Base-by-base conservation (phyloP, 2,888 invertebrate genomes). In the Tethea ocularis region DNA sequence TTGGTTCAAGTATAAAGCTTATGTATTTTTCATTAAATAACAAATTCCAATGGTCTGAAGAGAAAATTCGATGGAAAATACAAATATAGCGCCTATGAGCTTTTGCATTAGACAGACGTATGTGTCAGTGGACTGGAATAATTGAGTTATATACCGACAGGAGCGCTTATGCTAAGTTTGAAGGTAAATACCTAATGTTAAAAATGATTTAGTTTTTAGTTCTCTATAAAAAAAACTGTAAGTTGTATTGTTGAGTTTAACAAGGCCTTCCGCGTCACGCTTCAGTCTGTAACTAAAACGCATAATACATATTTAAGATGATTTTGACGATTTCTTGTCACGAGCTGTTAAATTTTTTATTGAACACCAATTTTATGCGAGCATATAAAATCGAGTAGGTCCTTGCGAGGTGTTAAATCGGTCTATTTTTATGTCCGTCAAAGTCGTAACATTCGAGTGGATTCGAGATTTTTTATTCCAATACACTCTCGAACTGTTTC, bases 381-480 rank as follows among this genome's bases (percentile, higher is more conserved):
- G 68, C 80, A 74, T 84, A 89, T 89, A 89, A 89, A 88, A 87
- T 84, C 80, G 78, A 74, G 77, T 84, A 76, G 82, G 78, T 82
- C 76, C 82, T 83, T 80, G 83, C 71, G 83, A 89, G 86, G 88
- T 89, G 91, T 87, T 84, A 89, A 90, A 88, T 88, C 81, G 81
- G 83, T 86, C 85, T 86, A 88, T 88, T 91, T 89, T 92, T 89
- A 88, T 84, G 83, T 82, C 78, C 77, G 78, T 73, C 72, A 77
- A 73, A 73, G 83, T 84, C 81, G 86, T 91, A 87, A 89, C 81
- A 80, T 81, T 77, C 78, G 77, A 86, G 82, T 87, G 82, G 84
- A 80, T n/a, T n/a, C n/a, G n/a, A n/a, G n/a, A n/a, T 83, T 88
- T 90, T 85, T 89, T 89, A 91, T 89, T 87, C 68, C 80, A 71